Evolutionary conservation across 2,888 invertebrate species (phyloP), one percentile per base, ranked within the genome.

Genomic region (Andrena dorsata): DNA sequence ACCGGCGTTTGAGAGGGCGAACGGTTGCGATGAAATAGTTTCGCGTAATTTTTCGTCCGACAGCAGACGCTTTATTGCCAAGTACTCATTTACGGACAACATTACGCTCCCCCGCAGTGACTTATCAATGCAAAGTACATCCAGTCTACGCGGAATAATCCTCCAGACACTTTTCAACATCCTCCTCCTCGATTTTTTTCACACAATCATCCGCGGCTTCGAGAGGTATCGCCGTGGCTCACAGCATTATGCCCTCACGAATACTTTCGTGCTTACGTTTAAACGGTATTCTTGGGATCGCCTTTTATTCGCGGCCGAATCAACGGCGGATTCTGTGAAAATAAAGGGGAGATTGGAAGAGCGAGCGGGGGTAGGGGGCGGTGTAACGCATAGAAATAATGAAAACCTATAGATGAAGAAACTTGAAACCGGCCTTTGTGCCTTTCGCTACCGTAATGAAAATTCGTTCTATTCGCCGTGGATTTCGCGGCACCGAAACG

Each of bases 11-110:
- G 41, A 41, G 41, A 13, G 41, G 4, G 41, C 63, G 68, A 86
- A 88, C 84, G 84, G 78, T 85, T 83, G 82, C 69, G 80, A n/a
- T n/a, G n/a, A 85, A 86, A 87, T 84, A 80, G 83, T 86, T 85
- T 61, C 47, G 61, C 58, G 64, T 23, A 69, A 81, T 86, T 84
- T 77, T 71, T 75, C 30, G 65, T n/a, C 41, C 56, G 60, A 28
- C 53, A 64, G 74, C 64, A 7, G 75, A 65, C 77, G 75, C 56
- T 76, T 79, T 74, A 81, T 74, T 41, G 75, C 26, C 51, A 51
- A 69, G 72, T 51, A 72, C 69, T 72, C 58, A 20, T 49, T 81
- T 66, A 65, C 72, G 58, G 71, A 30, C 28, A 61, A 32, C 73
- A 47, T 71, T 71, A 56, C 53, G 20, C 41, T 41, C 16, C 41